Percentiles rank a stretch among this genome's conserved stretches.
These are phyloP conservation scores for Chlorodrepanis virens DNA, from an alignment of 2,113 vertebrate species.

Conservation along the genomic window DNA sequence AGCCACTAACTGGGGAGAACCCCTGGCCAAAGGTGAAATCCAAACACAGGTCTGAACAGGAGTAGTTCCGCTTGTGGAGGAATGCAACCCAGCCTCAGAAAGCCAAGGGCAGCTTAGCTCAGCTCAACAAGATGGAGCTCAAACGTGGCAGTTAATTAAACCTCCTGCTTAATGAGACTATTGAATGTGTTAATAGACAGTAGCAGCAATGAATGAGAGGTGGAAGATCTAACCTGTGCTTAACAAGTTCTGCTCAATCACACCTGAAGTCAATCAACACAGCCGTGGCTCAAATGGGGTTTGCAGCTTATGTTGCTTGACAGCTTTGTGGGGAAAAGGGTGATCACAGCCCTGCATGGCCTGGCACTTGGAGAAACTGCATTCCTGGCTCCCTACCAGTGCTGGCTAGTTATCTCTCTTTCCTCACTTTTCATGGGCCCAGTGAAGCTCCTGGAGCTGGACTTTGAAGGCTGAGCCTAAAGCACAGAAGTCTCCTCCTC, in stretches of 20 bases:
- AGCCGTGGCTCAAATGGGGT: neutral
- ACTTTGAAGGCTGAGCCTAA: neutral
- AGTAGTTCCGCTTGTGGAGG: neutral
- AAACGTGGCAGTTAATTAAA: constrained; percentile 27
- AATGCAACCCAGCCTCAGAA: neutral
- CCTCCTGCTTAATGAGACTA: neutral
- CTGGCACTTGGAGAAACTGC: neutral
- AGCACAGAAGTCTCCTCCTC: neutral
- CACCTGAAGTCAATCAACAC: neutral
- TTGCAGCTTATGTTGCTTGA: neutral
- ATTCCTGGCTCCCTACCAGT: neutral
- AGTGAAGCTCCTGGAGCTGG: neutral
- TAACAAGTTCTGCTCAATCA: neutral
- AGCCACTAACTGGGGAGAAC: neutral
- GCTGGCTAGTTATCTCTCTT: neutral
- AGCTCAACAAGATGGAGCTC: neutral
- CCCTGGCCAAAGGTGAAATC: neutral
- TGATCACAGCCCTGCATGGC: neutral
- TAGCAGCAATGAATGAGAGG: neutral
- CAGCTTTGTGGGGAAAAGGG: neutral
- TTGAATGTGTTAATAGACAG: constrained; percentile 1
- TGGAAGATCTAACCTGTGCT: neutral
- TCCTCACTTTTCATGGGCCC: neutral
- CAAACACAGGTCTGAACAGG: neutral
- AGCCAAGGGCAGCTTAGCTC: neutral